Conservation (phyloP, 2,888 invertebrate genomes). For the Elysia crispata region DNA sequence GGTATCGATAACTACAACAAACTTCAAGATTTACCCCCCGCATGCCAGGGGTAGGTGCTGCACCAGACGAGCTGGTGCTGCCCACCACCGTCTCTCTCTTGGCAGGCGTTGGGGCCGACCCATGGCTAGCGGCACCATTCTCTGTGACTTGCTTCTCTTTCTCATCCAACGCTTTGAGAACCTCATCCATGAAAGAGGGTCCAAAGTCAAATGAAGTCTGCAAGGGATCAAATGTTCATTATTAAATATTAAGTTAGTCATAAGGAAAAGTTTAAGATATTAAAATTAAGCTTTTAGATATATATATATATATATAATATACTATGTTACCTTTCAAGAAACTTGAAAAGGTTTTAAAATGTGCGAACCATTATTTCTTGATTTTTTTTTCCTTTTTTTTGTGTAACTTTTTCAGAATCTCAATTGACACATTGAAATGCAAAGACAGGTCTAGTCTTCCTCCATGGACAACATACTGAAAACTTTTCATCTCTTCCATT, state of each 20-base stretch:
- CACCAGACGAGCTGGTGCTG: too few relatives aligned
- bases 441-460: too few relatives aligned
- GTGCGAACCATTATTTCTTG: background rate
- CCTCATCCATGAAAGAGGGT: slow-evolving; percentile 92
- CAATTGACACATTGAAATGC: too few relatives aligned
- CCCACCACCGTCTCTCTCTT: too few relatives aligned
- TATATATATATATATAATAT: background rate
- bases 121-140: slow-evolving; percentile 12
- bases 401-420: too few relatives aligned
- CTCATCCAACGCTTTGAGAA: slow-evolving; percentile 84
- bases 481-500: too few relatives aligned
- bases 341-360: background rate
- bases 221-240: background rate
- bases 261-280: background rate
- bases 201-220: slow-evolving; percentile 80
- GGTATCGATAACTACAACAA: too few relatives aligned
- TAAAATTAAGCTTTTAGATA: background rate
- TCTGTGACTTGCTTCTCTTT: slow-evolving; percentile 61
- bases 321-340: background rate
- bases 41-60: too few relatives aligned
- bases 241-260: slow-evolving; percentile 4
- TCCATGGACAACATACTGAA: too few relatives aligned
- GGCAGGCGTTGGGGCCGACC: too few relatives aligned
- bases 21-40: too few relatives aligned
- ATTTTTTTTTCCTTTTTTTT: too few relatives aligned